These are phyloP conservation scores for Amblyjoppa fuscipennis DNA, from an alignment of 2,888 invertebrate species.

Conservation along the genomic window DNA sequence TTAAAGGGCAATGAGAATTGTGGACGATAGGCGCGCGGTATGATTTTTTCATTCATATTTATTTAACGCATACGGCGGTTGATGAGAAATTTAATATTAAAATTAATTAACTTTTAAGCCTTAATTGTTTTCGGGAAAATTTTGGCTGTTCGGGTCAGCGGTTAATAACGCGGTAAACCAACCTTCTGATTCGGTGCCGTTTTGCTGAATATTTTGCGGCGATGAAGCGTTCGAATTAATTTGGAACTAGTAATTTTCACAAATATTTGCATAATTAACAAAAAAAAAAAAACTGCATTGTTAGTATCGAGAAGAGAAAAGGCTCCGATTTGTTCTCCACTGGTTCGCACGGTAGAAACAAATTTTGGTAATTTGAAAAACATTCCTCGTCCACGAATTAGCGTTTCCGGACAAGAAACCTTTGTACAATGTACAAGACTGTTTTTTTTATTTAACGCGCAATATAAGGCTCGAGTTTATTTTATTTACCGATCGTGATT, in stretches of 20 bases:
- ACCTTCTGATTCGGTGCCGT: neutral
- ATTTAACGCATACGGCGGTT: neutral
- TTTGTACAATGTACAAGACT: too few relatives aligned
- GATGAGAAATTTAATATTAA: neutral
- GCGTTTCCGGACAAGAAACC: too few relatives aligned
- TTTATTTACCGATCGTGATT: neutral
- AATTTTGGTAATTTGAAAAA: too few relatives aligned
- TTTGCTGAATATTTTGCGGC: neutral
- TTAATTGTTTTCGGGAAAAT: neutral
- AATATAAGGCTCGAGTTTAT: neutral
- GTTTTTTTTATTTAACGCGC: too few relatives aligned
- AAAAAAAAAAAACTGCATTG: neutral
- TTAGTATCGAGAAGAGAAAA: neutral
- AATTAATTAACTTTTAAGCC: neutral
- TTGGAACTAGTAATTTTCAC: neutral
- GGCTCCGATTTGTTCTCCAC: neutral
- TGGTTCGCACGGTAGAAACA: neutral
- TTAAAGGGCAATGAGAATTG: neutral
- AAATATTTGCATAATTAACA: too few relatives aligned
- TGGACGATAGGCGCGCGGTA: neutral
- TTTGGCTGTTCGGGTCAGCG: neutral
- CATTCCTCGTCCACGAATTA: too few relatives aligned
- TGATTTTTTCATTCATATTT: neutral
- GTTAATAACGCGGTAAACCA: neutral
- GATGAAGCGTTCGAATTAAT: neutral